Evolutionary conservation across 2,113 vertebrate species (phyloP), one percentile per base, ranked within the genome.

Genomic region (Phyllostomus hastatus): DNA sequence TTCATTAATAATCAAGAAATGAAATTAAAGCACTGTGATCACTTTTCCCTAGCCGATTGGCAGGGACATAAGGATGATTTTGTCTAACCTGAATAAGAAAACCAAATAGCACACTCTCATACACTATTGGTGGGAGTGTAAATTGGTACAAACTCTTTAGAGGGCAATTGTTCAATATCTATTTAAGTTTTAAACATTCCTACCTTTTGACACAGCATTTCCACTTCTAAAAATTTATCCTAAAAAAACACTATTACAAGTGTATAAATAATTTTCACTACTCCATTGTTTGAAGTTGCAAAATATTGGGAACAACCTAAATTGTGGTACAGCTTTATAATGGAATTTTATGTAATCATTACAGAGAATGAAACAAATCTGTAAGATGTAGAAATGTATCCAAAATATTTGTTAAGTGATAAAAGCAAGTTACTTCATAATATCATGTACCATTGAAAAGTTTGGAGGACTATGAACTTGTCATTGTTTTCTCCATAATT

Each of bases 1-100:
- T 35, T 90, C 59, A 70, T n/a, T 57, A 76, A 2, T 76, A 76
- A 70, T 89, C 20, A 92, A 80, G 17, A 96, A 75, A 69, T 87
- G n/a, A 93, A 95, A 15, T 76, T 87, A 75, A 81, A 79, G 70
- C 61, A 64, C 54, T 86, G 64, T 72, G 59, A 76, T 95, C 17
- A 87, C 26, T 66, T 46, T 66, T 48, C n/a, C 35, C 48, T 80
- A 73, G 78, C 38, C 33, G 46, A 41, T n/a, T 87, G 69, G 52
- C 26, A 75, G 75, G 41, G 20, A 66, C 59, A 15, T 46, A 81
- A 86, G 50, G 28, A 38, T 93, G 67, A 81, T n/a, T 59, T 24
- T 19, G 31, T 89, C 26, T 59, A 10, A 85, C 24, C 33, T 83
- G 48, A 93, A 64, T 64, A 88, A 73, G 16, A 54, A 64, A 87